Conservation (phyloP, 2,113 vertebrate genomes). For the Toxotes jaculatrix region DNA sequence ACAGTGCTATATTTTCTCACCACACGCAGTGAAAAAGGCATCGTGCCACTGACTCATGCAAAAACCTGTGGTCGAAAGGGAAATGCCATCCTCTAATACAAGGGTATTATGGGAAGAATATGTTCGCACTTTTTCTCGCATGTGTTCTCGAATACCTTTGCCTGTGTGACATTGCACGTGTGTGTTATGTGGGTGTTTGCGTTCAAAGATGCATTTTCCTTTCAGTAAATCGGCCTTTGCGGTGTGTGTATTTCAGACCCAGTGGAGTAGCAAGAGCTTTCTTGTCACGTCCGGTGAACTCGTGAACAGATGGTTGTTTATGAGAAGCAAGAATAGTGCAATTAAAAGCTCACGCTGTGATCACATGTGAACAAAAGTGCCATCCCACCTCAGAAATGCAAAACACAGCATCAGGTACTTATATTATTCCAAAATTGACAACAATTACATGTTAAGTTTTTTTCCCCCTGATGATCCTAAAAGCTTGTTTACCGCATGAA, state of each 20-base stretch:
- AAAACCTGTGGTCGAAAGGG: conserved; percentile 21
- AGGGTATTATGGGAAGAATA: background rate
- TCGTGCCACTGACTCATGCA: conserved; percentile 4
- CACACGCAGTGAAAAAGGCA: background rate
- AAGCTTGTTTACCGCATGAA: too few relatives aligned
- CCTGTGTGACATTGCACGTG: background rate
- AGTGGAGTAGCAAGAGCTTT: background rate
- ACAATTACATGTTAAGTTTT: background rate
- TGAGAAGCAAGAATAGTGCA: background rate
- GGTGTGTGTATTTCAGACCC: background rate
- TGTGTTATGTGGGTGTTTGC: background rate
- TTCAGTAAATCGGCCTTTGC: background rate
- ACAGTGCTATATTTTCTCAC: background rate
- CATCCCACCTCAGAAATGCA: background rate
- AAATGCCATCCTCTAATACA: conserved; percentile 1
- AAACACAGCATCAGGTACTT: background rate
- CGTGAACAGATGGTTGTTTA: conserved; percentile 36
- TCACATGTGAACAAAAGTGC: background rate
- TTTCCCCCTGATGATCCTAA: background rate
- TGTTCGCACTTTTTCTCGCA: background rate
- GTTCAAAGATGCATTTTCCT: conserved; percentile 6
- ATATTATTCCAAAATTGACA: background rate
- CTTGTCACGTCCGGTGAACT: background rate
- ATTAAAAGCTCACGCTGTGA: conserved; percentile 9
- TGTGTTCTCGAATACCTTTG: background rate